Percentiles rank a stretch among this genome's conserved stretches.
Evolutionary conservation across 1,140 invertebrate species (phyloP).

Genomic region (Zaprionus kolodkinae): DNA sequence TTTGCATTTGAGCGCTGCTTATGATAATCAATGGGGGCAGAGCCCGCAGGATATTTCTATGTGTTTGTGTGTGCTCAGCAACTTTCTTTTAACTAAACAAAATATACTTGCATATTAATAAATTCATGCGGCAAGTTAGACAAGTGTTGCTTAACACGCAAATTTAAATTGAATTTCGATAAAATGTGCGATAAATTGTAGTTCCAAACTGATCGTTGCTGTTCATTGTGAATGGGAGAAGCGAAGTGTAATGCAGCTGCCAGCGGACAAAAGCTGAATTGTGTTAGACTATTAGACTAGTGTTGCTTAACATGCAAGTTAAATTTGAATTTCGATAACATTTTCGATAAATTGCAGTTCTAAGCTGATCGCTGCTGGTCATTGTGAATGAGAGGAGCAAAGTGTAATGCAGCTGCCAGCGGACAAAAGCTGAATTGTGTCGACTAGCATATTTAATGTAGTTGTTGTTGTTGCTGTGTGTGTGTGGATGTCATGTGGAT

Average conservation of each 20-base stretch:
- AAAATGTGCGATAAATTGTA: not conserved
- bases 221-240: not conserved
- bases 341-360: not conserved
- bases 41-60: constrained; percentile 11
- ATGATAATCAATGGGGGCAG: constrained; percentile 38
- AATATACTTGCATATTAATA: not conserved
- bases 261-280: constrained; percentile 9
- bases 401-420: not conserved
- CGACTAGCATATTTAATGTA: not conserved
- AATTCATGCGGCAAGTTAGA: not conserved
- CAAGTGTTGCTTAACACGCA: too few relatives aligned
- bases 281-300: not conserved
- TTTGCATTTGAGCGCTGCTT: constrained; percentile 41
- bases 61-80: not conserved
- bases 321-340: too few relatives aligned
- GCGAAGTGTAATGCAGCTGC: not conserved
- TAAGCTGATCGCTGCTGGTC: not conserved
- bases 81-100: not conserved
- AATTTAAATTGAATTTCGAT: too few relatives aligned
- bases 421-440: constrained; percentile 9
- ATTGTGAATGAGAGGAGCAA: not conserved
- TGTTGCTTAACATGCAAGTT: too few relatives aligned
- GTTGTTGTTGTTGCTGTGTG: too few relatives aligned
- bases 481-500: constrained; percentile 33
- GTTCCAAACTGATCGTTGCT: not conserved